These are phyloP conservation scores for Brachyistius frenatus DNA, from an alignment of 2,113 vertebrate genomes.

Conservation along the genomic window DNA sequence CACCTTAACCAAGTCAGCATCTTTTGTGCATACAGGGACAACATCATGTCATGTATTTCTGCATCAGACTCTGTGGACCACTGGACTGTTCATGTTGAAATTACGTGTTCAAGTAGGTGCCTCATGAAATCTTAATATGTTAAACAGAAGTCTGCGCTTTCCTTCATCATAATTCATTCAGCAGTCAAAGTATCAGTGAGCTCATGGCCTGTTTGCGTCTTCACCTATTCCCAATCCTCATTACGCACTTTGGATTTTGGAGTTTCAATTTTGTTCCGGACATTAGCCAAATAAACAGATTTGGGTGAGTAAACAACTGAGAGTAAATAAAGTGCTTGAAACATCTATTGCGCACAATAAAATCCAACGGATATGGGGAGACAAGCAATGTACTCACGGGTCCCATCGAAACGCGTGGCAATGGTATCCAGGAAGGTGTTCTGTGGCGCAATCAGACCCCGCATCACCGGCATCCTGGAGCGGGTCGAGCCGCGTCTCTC, in stretches of 20 bases:
- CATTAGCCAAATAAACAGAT: not conserved
- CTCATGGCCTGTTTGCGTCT: not conserved
- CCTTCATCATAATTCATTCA: conserved; percentile 49
- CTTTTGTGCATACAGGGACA: not conserved
- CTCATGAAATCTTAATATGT: conserved; percentile 3
- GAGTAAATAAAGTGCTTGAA: not conserved
- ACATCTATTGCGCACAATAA: conserved; percentile 7
- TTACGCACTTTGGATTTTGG: conserved; percentile 2
- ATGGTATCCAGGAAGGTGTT: conserved; percentile 84
- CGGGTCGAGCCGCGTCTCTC: conserved; percentile 80
- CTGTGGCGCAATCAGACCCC: conserved; percentile 79
- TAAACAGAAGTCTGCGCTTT: conserved; percentile 11
- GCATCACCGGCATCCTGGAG: conserved; percentile 80
- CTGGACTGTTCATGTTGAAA: not conserved
- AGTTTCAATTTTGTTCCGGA: too few relatives aligned
- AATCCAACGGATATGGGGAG: too few relatives aligned
- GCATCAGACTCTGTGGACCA: not conserved
- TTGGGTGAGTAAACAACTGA: not conserved
- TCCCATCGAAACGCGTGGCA: conserved; percentile 82
- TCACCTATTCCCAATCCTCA: not conserved
- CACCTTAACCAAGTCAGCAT: not conserved
- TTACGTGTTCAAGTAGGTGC: too few relatives aligned
- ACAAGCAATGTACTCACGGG: conserved; percentile 70
- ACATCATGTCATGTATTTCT: not conserved
- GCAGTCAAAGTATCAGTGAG: not conserved